Evolutionary conservation across 1,140 invertebrate species (phyloP).

Genomic region (Drosophila ercepeae): DNA sequence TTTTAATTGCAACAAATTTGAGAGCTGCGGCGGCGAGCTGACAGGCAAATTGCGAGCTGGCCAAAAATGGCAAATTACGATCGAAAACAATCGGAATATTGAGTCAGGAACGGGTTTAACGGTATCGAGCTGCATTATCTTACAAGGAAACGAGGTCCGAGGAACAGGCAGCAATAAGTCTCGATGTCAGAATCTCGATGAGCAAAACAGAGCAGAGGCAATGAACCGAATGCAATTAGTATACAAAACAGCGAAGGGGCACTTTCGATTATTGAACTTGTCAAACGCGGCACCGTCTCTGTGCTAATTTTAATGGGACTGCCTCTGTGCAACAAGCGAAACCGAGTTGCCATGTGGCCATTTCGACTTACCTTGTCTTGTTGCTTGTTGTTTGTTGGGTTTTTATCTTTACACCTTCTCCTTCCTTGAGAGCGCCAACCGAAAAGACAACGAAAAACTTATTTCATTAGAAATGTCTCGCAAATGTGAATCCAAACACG

Average conservation of each 20-base stretch:
- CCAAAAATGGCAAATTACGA: constrained; percentile 69
- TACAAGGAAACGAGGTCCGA: constrained; percentile 60
- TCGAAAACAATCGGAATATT: constrained; percentile 46
- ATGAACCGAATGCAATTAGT: constrained; percentile 68
- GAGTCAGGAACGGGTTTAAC: constrained; percentile 75
- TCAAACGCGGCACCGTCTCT: constrained; percentile 30
- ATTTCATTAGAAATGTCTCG: constrained; percentile 42
- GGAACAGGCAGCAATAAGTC: constrained; percentile 40
- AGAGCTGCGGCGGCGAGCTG: constrained; percentile 58
- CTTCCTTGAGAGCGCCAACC: constrained; percentile 20
- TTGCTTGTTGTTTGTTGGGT: neutral
- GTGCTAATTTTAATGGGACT: constrained; percentile 19
- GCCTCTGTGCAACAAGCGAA: constrained; percentile 30
- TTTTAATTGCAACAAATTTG: constrained; percentile 80
- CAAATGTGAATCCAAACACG: constrained; percentile 41
- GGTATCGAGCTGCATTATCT: constrained; percentile 54
- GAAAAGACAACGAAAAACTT: constrained; percentile 32
- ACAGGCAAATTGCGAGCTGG: constrained; percentile 68
- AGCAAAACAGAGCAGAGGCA: constrained; percentile 30
- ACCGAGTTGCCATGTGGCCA: constrained; percentile 14
- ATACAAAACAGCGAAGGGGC: constrained; percentile 25
- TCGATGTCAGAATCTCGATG: constrained; percentile 47
- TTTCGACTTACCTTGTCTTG: constrained; percentile 18
- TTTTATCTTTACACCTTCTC: constrained; percentile 14
- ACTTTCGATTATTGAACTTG: constrained; percentile 79